Conservation (phyloP, 2,888 invertebrate species). For the Hemistola chrysoprasaria region DNA sequence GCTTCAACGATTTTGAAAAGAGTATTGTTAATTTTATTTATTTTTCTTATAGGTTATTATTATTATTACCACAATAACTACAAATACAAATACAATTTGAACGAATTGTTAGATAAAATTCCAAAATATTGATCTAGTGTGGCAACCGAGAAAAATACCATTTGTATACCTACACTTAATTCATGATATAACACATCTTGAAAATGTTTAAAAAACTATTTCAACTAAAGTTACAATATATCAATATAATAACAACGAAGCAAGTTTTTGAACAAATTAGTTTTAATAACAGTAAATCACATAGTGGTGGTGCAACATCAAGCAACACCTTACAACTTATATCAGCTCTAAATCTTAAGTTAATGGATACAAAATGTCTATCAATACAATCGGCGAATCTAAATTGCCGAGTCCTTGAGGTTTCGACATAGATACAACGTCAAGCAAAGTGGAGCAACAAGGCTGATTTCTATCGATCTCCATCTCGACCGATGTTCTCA, state of each 20-base stretch:
- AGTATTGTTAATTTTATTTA: too few species aligned
- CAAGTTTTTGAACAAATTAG: too few species aligned
- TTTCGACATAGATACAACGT: constrained; percentile 45
- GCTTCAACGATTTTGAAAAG: too few species aligned
- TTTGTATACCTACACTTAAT: too few species aligned
- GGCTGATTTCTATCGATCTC: constrained; percentile 21
- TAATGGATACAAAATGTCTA: constrained; percentile 58
- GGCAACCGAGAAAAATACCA: background rate
- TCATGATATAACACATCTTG: too few species aligned
- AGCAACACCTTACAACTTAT: constrained; percentile 35
- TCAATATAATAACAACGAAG: too few species aligned
- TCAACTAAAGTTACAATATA: too few species aligned
- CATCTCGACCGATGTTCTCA: constrained; percentile 10
- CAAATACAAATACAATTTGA: too few species aligned
- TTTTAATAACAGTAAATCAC: constrained; percentile 19
- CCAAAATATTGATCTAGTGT: constrained; percentile 8
- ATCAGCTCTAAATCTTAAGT: constrained; percentile 44
- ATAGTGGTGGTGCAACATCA: constrained; percentile 25
- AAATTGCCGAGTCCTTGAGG: constrained; percentile 55
- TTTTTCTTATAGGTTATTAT: too few species aligned
- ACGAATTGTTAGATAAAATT: constrained; percentile 8
- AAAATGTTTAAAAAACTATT: too few species aligned
- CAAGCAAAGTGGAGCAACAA: constrained; percentile 27
- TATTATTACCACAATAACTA: too few species aligned
- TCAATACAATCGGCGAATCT: constrained; percentile 60